Evolutionary conservation across 2,797 vertebrate genomes (phyloP).

Genomic region (Acanthurus lineatus): DNA sequence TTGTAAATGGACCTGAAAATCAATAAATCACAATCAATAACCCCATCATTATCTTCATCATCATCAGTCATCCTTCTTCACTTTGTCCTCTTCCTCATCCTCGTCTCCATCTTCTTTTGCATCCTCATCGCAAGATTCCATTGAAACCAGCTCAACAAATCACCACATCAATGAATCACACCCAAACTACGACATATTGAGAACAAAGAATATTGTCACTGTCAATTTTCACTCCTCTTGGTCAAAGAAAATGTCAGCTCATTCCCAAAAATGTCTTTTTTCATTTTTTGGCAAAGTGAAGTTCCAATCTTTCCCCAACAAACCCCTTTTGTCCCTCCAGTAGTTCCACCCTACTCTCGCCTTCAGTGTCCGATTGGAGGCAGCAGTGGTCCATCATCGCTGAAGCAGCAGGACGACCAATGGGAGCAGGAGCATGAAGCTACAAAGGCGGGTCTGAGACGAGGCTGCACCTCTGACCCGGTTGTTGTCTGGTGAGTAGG

Average conservation of each 20-base stretch:
- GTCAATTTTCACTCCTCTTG: constrained; percentile 56
- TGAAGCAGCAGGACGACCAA: constrained; percentile 68
- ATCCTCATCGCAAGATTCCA: constrained; percentile 54
- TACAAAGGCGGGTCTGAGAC: constrained; percentile 17
- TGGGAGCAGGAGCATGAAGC: constrained; percentile 65
- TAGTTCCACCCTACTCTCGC: constrained; percentile 36
- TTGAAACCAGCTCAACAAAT: constrained; percentile 69
- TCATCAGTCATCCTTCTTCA: constrained; percentile 19
- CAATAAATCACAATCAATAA: constrained; percentile 25
- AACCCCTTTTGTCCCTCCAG: constrained; percentile 40
- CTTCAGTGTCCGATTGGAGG: constrained; percentile 59
- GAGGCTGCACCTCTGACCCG: constrained; percentile 28
- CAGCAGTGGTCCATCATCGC: constrained; percentile 77
- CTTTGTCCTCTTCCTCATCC: constrained; percentile 24
- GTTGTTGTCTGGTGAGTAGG: constrained; percentile 68
- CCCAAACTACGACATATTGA: constrained; percentile 54
- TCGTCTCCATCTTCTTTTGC: constrained; percentile 1
- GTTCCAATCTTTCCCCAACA: constrained; percentile 25
- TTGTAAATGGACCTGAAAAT: constrained; percentile 40
- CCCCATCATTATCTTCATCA: constrained; percentile 29
- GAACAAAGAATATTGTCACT: constrained; percentile 56
- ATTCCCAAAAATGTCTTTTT: constrained; percentile 56
- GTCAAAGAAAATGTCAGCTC: constrained; percentile 63
- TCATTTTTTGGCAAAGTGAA: constrained; percentile 72
- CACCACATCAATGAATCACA: constrained; percentile 38